Evolutionary conservation across 2,113 vertebrate species (phyloP).

Genomic region (Orcinus orca): DNA sequence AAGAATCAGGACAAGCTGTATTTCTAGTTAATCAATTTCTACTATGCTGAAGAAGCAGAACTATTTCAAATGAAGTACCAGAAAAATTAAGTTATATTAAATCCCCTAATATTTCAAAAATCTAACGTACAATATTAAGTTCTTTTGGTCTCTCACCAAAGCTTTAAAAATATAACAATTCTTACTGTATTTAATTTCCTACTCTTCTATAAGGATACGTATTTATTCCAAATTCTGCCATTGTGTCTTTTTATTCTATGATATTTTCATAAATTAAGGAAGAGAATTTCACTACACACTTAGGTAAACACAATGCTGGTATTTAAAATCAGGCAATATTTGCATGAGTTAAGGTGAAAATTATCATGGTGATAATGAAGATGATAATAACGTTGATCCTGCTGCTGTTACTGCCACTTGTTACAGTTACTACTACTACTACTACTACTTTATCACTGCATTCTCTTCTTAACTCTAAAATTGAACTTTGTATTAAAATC

Average conservation of each 20-base stretch:
- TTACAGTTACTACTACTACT: background rate
- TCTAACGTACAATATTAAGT: background rate
- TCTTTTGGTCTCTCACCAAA: rapidly evolving
- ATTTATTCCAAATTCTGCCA: background rate
- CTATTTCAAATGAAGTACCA: background rate
- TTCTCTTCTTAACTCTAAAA: background rate
- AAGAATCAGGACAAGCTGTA: background rate
- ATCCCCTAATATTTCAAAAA: background rate
- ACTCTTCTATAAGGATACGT: background rate
- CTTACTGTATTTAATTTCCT: background rate
- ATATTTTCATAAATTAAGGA: background rate
- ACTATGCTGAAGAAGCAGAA: background rate
- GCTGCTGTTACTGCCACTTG: background rate
- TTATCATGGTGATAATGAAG: background rate
- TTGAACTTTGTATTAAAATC: background rate
- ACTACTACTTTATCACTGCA: background rate
- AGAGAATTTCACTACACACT: background rate
- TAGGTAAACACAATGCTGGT: background rate
- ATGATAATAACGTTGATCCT: background rate
- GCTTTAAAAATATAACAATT: background rate
- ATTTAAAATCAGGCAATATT: background rate
- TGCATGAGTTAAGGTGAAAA: background rate
- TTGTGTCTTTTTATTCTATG: background rate
- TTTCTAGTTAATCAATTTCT: background rate
- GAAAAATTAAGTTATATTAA: background rate